Evolutionary conservation across 1,140 invertebrate species (phyloP).

Genomic region (Aphelenchoides avenae): DNA sequence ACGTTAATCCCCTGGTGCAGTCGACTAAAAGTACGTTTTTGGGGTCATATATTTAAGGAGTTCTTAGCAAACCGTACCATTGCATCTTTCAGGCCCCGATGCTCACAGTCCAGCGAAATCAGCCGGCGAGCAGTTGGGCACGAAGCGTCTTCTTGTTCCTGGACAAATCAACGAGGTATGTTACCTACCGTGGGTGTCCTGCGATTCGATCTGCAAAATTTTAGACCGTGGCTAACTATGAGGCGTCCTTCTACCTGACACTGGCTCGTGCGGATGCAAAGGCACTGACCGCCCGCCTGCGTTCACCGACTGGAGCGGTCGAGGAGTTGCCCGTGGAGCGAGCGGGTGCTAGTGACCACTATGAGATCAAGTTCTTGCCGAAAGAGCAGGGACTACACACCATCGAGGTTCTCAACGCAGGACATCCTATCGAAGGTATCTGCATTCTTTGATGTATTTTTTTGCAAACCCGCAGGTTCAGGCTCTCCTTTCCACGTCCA

Average conservation of each 20-base stretch:
- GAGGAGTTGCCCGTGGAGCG: constrained; percentile 9
- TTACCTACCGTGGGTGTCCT: no score
- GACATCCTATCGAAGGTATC: constrained; percentile 24
- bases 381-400: constrained; percentile 19
- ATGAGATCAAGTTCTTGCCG: constrained; percentile 14
- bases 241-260: constrained; percentile 28
- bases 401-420: constrained; percentile 17
- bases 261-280: constrained; percentile 16
- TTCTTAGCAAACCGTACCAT: no score
- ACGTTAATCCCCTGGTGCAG: constrained; percentile 16
- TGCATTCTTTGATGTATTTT: constrained; percentile 6
- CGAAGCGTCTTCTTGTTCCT: no score
- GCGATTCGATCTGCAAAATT: no score
- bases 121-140: no score
- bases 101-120: no score
- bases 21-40: no score
- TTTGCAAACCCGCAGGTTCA: not conserved
- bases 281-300: constrained; percentile 14
- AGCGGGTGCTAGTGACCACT: constrained; percentile 19
- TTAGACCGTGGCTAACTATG: constrained; percentile 16
- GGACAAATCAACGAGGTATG: no score
- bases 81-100: no score
- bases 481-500: constrained; percentile 31
- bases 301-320: constrained; percentile 10
- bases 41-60: no score